Evolutionary conservation across 2,888 invertebrate genomes (phyloP), one percentile per base, ranked within the genome.

Genomic region (Sphecodes monilicornis): DNA sequence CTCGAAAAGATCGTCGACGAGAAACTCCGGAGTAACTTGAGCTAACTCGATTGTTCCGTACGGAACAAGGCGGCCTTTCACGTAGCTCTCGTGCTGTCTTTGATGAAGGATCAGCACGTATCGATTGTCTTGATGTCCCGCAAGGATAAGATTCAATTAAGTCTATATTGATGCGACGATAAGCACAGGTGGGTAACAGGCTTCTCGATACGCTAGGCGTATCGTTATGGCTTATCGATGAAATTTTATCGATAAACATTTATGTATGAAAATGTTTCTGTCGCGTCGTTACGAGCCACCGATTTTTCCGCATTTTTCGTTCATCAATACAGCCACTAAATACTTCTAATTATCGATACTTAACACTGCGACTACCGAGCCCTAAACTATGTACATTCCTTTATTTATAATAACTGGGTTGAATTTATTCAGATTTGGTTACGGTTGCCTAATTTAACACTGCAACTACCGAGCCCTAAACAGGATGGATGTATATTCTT

Each of bases 21-120:
- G 81, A n/a, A 82, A 81, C 86, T 83, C 83, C 83, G 71, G 50
- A 22, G 86, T 76, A 86, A 88, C 83, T 90, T 85, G 36, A 87
- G 90, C 85, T 88, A 91, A 91, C 90, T 91, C 91, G 89, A 92
- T 91, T 91, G 92, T 91, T 91, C 84, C 83, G 81, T 85, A 86
- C 78, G 87, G 81, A 90, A 91, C 91, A 91, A 91, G 89, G 91
- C 88, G 86, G 88, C 87, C 91, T 91, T 91, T 91, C 90, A 91
- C 88, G 90, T 85, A 84, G 71, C 73, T 80, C 87, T 82, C 77
- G 80, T 87, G 84, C 88, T 80, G 82, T 78, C 89, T 86, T 84
- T 85, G 88, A 86, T 74, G 85, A 75, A 80, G 88, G 73, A 83
- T 89, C 89, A 84, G 88, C 73, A 87, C 76, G 84, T 85, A 89